These are phyloP conservation scores for Parelbella ahira DNA, from an alignment of 2,888 invertebrate genomes.

Conservation along the genomic window DNA sequence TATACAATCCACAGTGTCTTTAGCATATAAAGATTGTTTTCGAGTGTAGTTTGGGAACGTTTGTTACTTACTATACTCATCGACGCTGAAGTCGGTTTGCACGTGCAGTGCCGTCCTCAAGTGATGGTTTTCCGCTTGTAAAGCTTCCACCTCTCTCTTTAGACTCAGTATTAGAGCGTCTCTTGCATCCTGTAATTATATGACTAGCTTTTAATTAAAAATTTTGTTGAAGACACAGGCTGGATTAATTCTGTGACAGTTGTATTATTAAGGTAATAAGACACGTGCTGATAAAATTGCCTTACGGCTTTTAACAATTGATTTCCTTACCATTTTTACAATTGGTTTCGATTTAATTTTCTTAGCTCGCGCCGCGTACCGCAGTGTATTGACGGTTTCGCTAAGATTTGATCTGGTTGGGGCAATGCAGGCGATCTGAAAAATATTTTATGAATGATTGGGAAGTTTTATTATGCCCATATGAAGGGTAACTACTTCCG, in stretches of 20 bases:
- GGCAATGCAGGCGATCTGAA: slow-evolving; percentile 95
- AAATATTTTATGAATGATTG: too few relatives aligned
- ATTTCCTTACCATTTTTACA: slow-evolving; percentile 94
- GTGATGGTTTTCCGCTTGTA: slow-evolving; percentile 94
- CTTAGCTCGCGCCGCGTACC: slow-evolving; percentile 96
- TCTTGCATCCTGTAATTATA: slow-evolving; percentile 90
- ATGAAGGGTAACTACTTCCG: too few relatives aligned
- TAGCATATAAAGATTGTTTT: too few relatives aligned
- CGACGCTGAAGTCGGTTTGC: slow-evolving; percentile 73
- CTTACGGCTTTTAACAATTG: too few relatives aligned
- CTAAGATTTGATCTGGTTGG: slow-evolving; percentile 91
- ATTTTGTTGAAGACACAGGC: too few relatives aligned
- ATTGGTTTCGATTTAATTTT: slow-evolving; percentile 95
- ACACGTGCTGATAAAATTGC: too few relatives aligned
- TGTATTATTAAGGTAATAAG: too few relatives aligned
- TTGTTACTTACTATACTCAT: slow-evolving; percentile 47
- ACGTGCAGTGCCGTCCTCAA: slow-evolving; percentile 87
- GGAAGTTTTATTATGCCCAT: too few relatives aligned
- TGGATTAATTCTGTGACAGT: too few relatives aligned
- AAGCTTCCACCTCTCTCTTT: slow-evolving; percentile 91
- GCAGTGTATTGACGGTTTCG: slow-evolving; percentile 94
- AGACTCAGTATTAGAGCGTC: slow-evolving; percentile 94
- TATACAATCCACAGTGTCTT: too few relatives aligned
- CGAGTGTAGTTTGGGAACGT: too few relatives aligned
- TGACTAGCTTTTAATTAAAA: too few relatives aligned